Base-by-base conservation (phyloP, 2,113 vertebrate species). In the Thryonomys swinderianus region DNA sequence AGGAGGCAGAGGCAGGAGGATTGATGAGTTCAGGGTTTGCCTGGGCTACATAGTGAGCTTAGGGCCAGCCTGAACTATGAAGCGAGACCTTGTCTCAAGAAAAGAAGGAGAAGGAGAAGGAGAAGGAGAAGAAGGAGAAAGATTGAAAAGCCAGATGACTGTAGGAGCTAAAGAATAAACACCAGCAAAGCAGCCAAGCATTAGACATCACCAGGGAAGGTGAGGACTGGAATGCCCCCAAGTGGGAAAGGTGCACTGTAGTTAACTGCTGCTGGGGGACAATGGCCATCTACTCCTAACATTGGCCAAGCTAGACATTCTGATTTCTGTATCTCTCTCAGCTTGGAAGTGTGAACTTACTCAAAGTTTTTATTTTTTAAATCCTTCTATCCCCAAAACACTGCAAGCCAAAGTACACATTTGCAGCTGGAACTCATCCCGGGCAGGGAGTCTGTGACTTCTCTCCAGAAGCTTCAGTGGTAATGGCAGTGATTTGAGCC, bases 221-320 rank as follows among this genome's bases (percentile, higher is more conserved):
- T 32, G 32, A 81, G 61, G 40, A 32, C 37, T 10, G 23, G 13
- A 8, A 12, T 42, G 7, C 30, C 21, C n/a, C 3, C 21, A 20
- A 27, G 67, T 76, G 76, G 37, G 53, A 13, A 62, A 20, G 8
- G 12, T 83, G 20, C 8, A 11, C 27, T 42, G 18, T 11, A 30
- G 1, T 55, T 9, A 48, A 1, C 7, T 62, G 23, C 4, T 30
- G 55, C 2, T 76, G 1, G 10, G 1, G n/a, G 69, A 89, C 34
- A 40, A 86, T 79, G 17, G 32, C 25, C 62, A 42, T 42, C 25
- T 40, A 5, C 23, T 45, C 10, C 62, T 45, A 71, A 55, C 17
- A 62, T 34, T 95, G 53, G n/a, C 64, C n/a, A 59, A 87, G 37
- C 30, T 85, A n/a, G 71, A 80, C 55, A 62, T 94, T 83, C 88